phyloP scores from a whole-genome alignment of 1,140 invertebrate species.

The Oryzaephilus surinamensis region DNA sequence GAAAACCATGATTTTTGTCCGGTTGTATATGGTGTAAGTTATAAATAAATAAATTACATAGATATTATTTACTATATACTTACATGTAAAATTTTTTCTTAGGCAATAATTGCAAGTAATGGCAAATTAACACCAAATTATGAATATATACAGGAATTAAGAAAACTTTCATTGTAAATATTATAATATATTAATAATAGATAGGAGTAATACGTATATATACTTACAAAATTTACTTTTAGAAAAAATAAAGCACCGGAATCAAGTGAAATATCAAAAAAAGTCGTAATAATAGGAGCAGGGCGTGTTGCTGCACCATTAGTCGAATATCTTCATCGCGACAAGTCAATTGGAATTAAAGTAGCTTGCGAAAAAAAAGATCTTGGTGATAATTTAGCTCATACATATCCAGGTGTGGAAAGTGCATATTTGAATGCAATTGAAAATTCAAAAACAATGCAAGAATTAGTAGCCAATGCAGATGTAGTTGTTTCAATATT shows the following conservation, averaged over 20 bases:
- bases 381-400: conserved; percentile 73
- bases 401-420: conserved; percentile 66
- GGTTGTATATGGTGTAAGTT: conserved; percentile 72
- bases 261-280: no score
- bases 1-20: conserved; percentile 67
- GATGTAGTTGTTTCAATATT: conserved; percentile 82
- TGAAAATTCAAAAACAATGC: conserved; percentile 57
- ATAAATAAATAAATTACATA: no score
- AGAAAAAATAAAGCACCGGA: no score
- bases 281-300: conserved; percentile 85
- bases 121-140: conserved; percentile 84
- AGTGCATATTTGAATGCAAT: conserved; percentile 72
- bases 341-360: conserved; percentile 68
- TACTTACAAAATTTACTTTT: background rate
- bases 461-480: conserved; percentile 59
- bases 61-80: conserved; percentile 5
- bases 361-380: conserved; percentile 82
- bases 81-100: conserved; percentile 30
- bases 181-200: background rate
- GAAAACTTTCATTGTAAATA: conserved; percentile 45
- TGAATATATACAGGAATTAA: conserved; percentile 89
- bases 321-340: conserved; percentile 85
- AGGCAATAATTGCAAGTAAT: conserved; percentile 95
- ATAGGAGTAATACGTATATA: conserved; percentile 1
- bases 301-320: conserved; percentile 89